A percentile compares a stretch with the other conserved stretches of the same genome.
phyloP scores from a whole-genome alignment of 2,888 invertebrate species.

The Heliconius erato region DNA sequence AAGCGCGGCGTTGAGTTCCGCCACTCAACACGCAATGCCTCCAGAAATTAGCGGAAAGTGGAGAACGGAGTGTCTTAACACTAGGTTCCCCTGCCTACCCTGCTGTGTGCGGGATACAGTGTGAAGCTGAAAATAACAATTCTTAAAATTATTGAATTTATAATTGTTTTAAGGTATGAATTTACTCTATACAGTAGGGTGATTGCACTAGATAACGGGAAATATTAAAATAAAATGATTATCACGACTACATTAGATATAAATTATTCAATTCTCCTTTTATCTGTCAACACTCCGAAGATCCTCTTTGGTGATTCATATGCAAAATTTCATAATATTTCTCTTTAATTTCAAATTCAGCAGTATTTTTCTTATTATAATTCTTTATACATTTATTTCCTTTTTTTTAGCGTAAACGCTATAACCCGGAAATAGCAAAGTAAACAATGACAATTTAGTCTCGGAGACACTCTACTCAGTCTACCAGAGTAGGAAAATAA shows the following conservation, averaged over 20 bases:
- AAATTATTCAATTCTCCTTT: background rate
- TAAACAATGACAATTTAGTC: too few species aligned
- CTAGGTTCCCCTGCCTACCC: too few species aligned
- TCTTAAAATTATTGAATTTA: background rate
- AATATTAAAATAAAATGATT: constrained; percentile 5
- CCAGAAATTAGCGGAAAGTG: too few species aligned
- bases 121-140: too few species aligned
- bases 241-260: background rate
- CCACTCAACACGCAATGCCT: too few species aligned
- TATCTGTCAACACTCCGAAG: constrained; percentile 11
- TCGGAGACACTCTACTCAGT: too few species aligned
- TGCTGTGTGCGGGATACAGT: too few species aligned
- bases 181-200: background rate
- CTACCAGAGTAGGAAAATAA: too few species aligned
- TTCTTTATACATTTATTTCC: background rate
- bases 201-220: constrained; percentile 3
- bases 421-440: too few species aligned
- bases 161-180: background rate
- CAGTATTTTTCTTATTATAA: background rate
- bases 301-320: background rate
- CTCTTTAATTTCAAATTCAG: background rate
- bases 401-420: background rate
- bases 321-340: background rate
- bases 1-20: too few species aligned
- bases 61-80: too few species aligned